Base-by-base conservation (phyloP, 92 coral and sea anemone genomes). In the Bergia puertoricense region DNA sequence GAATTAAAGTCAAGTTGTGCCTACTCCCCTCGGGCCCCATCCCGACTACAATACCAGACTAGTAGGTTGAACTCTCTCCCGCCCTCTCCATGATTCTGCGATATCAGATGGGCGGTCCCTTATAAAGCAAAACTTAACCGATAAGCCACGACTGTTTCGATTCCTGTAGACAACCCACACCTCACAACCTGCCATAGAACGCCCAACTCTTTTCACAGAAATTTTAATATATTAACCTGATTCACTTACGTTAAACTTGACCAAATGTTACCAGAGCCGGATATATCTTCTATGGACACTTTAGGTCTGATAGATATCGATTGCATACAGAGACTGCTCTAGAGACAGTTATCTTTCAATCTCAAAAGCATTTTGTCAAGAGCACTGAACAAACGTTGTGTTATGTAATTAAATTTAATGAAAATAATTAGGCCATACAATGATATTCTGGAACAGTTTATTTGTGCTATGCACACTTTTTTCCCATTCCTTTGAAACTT, bases 391-490 rank as follows among this genome's bases (percentile, higher is more conserved):
- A 79, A 79, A 79, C 82, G 67, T 79, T 79, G 40, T 50, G 40
- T 4, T 36, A 79, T 48, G 68, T 45, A 79, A 79, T 79, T 79
- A 50, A 79, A 14, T 79, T 79, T 79, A 79, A 79, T 79, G 82
- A 79, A 50, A 79, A 79, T 79, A 79, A 79, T 79, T 79, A 79
- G 57, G 67, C 67, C 16, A 79, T 79, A 79, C 82, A 79, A 20
- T 79, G 62, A 46, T 79, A 79, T 46, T 79, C 41, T 23, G 66
- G 40, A 38, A 2, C 66, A 50, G 40, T 48, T n/a, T 79, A 79
- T 46, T 79, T 79, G 20, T 79, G 50, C 38, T 79, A 79, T 78
- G 50, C 44, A 50, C 43, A 79, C 10, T 48, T 9, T 46, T 15
- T n/a, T 79, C 82, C 50, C 67, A 79, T 46, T 23, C 43, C 62